Base-by-base conservation (phyloP, 1,140 invertebrate genomes). In the Musca vetustissima region DNA sequence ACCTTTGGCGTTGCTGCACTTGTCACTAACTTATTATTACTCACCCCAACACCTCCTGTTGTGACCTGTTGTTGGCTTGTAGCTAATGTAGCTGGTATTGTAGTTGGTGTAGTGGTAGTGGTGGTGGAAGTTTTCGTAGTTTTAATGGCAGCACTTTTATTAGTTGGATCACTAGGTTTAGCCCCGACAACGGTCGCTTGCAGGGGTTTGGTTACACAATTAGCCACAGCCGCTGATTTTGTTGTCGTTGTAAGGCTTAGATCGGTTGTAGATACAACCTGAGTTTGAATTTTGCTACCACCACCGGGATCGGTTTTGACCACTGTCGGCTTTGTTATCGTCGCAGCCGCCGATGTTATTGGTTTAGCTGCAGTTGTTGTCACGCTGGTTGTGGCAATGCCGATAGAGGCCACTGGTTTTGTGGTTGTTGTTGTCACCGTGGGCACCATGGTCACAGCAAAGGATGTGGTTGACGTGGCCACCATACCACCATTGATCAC, bases 91-190 rank as follows among this genome's bases (percentile, higher is more conserved):
- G 55, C 55, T 59, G 53, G 24, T 24, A 4, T 55, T 55, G 55
- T 59, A 32, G 28, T 32, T 32, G 28, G 28, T 9, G 28, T 32
- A 32, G 28, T 32, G 28, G 9, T 9, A n/a, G n/a, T 32, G 28
- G 28, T 32, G 28, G 28, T 32, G 28, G 28, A 32, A 32, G 28
- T 32, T n/a, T n/a, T n/a, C n/a, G n/a, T n/a, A n/a, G n/a, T n/a
- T 59, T 59, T 59, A 32, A 59, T 59, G 55, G 55, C 55, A 59
- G 55, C 55, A 14, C 11, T 59, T 59, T 59, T 59, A 17, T 59
- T 59, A 17, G 32, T 55, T 59, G 22, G 9, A n/a, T 32, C 55
- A 59, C 32, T 59, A 17, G 55, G 8, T 59, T 59, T 59, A 17
- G 24, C 24, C 4, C 21, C 1, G 14, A 24, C 11, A 55, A 13